Evolutionary conservation across 1,140 invertebrate species (phyloP), one percentile per base, ranked within the genome.

Genomic region (Archegozetes longisetosus): DNA sequence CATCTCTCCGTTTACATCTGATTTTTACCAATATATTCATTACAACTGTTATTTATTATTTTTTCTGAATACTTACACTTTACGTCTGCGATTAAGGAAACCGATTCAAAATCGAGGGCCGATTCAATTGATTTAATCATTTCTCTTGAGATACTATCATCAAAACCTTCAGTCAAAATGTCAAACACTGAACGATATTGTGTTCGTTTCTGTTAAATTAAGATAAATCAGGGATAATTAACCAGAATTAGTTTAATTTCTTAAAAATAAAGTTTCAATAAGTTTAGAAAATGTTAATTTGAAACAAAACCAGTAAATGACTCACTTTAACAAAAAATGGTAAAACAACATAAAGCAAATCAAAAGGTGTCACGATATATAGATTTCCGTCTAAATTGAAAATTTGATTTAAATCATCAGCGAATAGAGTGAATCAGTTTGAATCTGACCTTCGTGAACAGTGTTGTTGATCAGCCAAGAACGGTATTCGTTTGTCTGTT

Each of bases 31-130:
- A 28, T 55, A 3, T 22, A 60, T 29, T 59, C 53, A 32, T 26
- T 63, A 6, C 28, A 60, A 40, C 24, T 53, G 28, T 28, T 55
- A 14, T 46, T 57, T 17, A 57, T n/a, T n/a, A n/a, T n/a, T n/a
- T n/a, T n/a, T n/a, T n/a, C n/a, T n/a, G n/a, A n/a, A n/a, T n/a
- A n/a, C n/a, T n/a, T 49, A 58, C 56, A 12, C 49, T 58, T 58
- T 9, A 58, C 48, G 25, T 58, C 57, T 20, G 47, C 46, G n/a
- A n/a, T n/a, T n/a, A n/a, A n/a, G n/a, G n/a, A n/a, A n/a, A n/a
- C n/a, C n/a, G n/a, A n/a, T n/a, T n/a, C n/a, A n/a, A n/a, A n/a
- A n/a, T n/a, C n/a, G 27, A n/a, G 17, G 32, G 17, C 49, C 6
- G 49, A n/a, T 20, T 58, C 50, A 12, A n/a, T n/a, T n/a, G n/a